These are phyloP conservation scores for Enteromius anoplus DNA, from an alignment of 2,797 vertebrate species.

Conservation along the genomic window DNA sequence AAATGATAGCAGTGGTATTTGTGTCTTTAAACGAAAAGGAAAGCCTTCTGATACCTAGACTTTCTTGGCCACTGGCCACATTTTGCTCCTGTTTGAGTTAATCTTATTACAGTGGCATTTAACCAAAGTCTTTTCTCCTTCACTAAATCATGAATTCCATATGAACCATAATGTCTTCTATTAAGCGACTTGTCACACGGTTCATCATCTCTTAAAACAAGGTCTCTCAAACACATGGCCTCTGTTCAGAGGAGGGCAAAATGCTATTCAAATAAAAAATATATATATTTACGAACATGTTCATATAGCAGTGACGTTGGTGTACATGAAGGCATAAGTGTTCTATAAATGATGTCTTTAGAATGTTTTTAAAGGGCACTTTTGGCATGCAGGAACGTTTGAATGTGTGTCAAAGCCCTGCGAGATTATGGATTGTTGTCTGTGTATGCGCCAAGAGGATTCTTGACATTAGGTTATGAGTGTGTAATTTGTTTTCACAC, in stretches of 20 bases:
- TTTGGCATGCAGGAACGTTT: background rate
- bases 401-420: constrained; percentile 18
- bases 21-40: background rate
- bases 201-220: constrained; percentile 55
- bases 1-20: background rate
- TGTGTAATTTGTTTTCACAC: constrained; percentile 74
- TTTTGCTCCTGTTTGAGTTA: constrained; percentile 40
- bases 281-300: background rate
- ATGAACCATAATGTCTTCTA: constrained; percentile 56
- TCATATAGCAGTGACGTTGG: background rate
- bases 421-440: constrained; percentile 75
- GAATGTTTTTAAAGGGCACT: background rate
- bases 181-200: constrained; percentile 54
- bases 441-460: constrained; percentile 75
- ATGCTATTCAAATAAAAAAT: background rate
- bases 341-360: background rate
- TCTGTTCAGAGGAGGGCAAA: background rate
- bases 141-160: constrained; percentile 59
- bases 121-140: constrained; percentile 59
- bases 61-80: background rate
- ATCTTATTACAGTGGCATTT: constrained; percentile 56
- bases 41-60: background rate
- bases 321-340: background rate
- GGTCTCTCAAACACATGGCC: background rate
- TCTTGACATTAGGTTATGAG: constrained; percentile 81